A percentile compares a stretch with the other conserved stretches of the same genome.
Evolutionary conservation across 2,113 vertebrate species (phyloP).

Genomic region (Aepyceros melampus): DNA sequence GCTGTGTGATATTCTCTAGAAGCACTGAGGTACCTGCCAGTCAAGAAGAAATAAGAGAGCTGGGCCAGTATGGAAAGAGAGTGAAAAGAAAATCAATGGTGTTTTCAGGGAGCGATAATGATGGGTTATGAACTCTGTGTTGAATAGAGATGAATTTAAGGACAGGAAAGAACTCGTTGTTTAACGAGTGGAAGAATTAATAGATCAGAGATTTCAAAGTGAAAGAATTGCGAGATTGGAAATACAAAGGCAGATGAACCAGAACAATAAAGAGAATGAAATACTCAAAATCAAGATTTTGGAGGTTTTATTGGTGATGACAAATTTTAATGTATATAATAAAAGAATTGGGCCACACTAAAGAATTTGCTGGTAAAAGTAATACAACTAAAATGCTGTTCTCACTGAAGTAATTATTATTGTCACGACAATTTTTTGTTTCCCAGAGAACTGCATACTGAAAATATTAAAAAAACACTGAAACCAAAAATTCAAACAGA

Average conservation of each 20-base stretch:
- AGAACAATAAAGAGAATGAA: background rate
- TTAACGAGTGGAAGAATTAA: background rate
- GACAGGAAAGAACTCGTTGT: background rate
- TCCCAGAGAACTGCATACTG: background rate
- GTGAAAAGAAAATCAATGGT: background rate
- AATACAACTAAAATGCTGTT: constrained; percentile 17
- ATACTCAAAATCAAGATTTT: background rate
- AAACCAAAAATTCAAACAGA: constrained; percentile 34
- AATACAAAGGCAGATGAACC: background rate
- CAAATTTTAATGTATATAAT: constrained; percentile 12
- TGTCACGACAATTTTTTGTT: background rate
- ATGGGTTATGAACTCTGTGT: background rate
- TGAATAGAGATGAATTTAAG: background rate
- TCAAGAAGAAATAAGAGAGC: background rate
- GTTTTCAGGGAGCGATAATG: background rate
- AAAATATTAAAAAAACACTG: constrained; percentile 8
- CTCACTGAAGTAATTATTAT: background rate
- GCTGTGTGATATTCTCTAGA: background rate
- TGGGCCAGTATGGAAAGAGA: background rate
- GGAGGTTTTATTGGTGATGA: background rate
- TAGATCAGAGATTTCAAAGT: background rate
- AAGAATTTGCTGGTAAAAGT: constrained; percentile 9
- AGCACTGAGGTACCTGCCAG: background rate
- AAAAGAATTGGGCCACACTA: background rate
- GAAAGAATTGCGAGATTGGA: background rate